Percentiles rank a stretch among this genome's conserved stretches.
Conservation (phyloP, 2,113 vertebrate genomes). For the Thamnophis sirtalis region DNA sequence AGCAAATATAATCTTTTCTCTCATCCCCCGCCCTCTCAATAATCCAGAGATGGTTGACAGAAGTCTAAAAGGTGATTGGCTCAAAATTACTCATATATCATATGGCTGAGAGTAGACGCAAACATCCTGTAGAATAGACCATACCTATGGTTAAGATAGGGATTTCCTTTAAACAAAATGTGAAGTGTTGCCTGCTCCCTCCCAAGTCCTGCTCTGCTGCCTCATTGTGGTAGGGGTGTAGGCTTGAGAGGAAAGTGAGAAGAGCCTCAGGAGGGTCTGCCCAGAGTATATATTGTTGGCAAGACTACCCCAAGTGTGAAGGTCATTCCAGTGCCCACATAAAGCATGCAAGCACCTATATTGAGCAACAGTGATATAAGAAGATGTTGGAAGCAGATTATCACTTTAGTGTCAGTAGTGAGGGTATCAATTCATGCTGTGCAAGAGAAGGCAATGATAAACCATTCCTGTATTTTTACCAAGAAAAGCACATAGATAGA, state of each 20-base stretch:
- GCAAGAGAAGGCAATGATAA: background rate
- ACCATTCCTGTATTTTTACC: background rate
- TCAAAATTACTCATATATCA: background rate
- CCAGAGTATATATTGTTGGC: background rate
- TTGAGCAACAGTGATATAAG: background rate
- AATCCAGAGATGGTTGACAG: background rate
- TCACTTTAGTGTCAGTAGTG: background rate
- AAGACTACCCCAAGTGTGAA: background rate
- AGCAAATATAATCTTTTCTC: background rate
- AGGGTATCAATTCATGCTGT: background rate
- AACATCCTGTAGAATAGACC: background rate
- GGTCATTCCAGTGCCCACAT: background rate
- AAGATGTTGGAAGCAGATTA: background rate
- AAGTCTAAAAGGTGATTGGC: background rate
- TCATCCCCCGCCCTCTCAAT: background rate
- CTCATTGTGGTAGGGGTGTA: background rate
- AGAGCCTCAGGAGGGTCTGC: background rate
- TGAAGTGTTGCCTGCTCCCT: background rate
- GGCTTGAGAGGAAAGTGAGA: background rate
- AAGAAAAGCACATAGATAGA: background rate
- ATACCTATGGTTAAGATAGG: background rate
- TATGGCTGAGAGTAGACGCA: background rate
- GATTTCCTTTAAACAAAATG: background rate
- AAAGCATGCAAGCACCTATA: background rate
- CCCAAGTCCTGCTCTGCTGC: background rate